Base-by-base conservation (phyloP, 2,888 invertebrate species). In the Amphipoea oculea region DNA sequence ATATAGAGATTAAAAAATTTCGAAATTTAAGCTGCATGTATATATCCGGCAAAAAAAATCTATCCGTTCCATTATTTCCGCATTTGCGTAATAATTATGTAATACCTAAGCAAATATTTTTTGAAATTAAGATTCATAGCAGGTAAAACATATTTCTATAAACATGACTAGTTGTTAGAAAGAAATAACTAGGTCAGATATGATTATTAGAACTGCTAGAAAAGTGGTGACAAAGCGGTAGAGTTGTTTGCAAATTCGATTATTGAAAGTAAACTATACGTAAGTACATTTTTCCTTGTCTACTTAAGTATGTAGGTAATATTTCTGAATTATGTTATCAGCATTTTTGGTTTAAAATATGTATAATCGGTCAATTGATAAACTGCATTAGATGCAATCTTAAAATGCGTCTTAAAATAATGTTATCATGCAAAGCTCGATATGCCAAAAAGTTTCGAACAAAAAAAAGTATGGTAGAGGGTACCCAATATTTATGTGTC, bases 191-290 rank as follows among this genome's bases (percentile, higher is more conserved):
- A 66, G 78, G 80, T 74, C 82, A 81, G 36, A 57, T n/a, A 65
- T 29, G 63, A 45, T 36, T 72, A 20, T 74, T 51, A 57, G 45
- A 81, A 71, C 54, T 82, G 45, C 63, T 80, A 70, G 51, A 73
- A 86, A 83, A 73, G n/a, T 67, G 40, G 83, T 88, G 87, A 88
- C 68, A 65, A 73, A 11, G 51, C 72, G n/a, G 29, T 74, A 65
- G 51, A 60, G 9, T 54, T 48, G 20, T 75, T n/a, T 60, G 45
- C 67, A 11, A 69, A 73, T 40, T 76, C 60, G 51, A 73, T 77
- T 76, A 54, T 65, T 65, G 20, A n/a, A 83, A 45, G 40, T 77
- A 74, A 76, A 73, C 14, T 45, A 29, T 29, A 20, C n/a, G 4
- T 57, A 57, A 23, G 11, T 57, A 23, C 57, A 29, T 54, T 70